These are phyloP conservation scores for Bradypodion pumilum DNA, from an alignment of 2,797 vertebrate species.

Conservation along the genomic window DNA sequence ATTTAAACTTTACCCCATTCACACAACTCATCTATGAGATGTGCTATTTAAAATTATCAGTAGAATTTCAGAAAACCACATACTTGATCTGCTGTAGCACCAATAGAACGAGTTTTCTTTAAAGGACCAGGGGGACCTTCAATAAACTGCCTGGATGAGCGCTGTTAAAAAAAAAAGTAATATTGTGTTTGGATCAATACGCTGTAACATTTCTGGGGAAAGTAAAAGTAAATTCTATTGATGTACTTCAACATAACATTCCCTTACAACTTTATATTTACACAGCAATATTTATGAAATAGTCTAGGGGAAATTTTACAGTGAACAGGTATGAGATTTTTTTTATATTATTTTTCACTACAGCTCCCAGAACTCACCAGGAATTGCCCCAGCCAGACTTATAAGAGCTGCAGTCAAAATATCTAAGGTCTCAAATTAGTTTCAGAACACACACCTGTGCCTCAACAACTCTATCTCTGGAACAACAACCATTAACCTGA, in stretches of 20 bases:
- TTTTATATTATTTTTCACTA: too few species aligned
- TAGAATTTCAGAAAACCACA: background rate
- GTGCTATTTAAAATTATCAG: background rate
- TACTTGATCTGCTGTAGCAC: conserved; percentile 83
- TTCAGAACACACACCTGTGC: too few species aligned
- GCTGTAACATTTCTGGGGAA: background rate
- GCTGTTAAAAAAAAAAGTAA: conserved; percentile 72
- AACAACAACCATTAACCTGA: too few species aligned
- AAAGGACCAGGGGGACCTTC: conserved; percentile 86
- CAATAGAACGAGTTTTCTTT: conserved; percentile 88
- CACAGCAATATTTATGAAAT: background rate
- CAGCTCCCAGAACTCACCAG: too few species aligned
- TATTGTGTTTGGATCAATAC: background rate
- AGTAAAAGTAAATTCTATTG: background rate
- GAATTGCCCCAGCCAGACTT: too few species aligned
- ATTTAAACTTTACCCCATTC: background rate
- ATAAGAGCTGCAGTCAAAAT: too few species aligned
- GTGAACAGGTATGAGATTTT: background rate
- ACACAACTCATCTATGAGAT: background rate
- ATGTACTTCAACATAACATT: background rate
- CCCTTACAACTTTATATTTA: background rate
- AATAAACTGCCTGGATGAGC: conserved; percentile 88
- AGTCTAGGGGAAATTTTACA: background rate
- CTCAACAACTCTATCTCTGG: too few species aligned
- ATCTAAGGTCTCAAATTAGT: too few species aligned